Percentiles rank a stretch among this genome's conserved stretches.
Evolutionary conservation across 2,888 invertebrate genomes (phyloP).

Genomic region (Lutraria lutraria): DNA sequence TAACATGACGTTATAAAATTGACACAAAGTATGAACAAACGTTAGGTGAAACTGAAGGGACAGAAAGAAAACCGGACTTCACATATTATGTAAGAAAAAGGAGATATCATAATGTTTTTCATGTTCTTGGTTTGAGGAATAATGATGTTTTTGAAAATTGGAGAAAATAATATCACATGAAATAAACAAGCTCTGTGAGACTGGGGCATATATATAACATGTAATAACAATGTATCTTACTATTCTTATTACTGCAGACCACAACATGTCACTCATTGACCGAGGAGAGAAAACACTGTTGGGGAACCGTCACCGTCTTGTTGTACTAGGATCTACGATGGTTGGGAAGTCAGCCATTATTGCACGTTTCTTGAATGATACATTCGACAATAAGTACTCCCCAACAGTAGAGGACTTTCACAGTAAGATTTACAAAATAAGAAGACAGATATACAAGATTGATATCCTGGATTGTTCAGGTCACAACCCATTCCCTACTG

Average conservation of each 20-base stretch:
- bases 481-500: conserved; percentile 96
- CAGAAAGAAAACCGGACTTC: too few relatives aligned
- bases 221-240: not conserved
- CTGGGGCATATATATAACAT: too few relatives aligned
- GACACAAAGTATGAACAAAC: too few relatives aligned
- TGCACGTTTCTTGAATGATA: conserved; percentile 92
- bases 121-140: too few relatives aligned
- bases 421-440: conserved; percentile 94
- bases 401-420: conserved; percentile 97
- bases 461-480: conserved; percentile 96
- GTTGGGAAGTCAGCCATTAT: conserved; percentile 95
- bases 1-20: too few relatives aligned
- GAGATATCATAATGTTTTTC: too few relatives aligned
- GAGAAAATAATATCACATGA: too few relatives aligned
- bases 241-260: not conserved
- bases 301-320: conserved; percentile 84
- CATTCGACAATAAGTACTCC: conserved; percentile 95
- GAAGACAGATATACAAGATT: conserved; percentile 94
- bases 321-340: conserved; percentile 89
- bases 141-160: too few relatives aligned
- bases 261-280: conserved; percentile 74
- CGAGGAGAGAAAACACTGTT: conserved; percentile 79
- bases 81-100: too few relatives aligned
- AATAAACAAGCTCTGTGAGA: too few relatives aligned
- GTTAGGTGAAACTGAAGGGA: too few relatives aligned